Evolutionary conservation across 2,113 vertebrate genomes (phyloP), one percentile per base, ranked within the genome.

Genomic region (Desmodus rotundus): DNA sequence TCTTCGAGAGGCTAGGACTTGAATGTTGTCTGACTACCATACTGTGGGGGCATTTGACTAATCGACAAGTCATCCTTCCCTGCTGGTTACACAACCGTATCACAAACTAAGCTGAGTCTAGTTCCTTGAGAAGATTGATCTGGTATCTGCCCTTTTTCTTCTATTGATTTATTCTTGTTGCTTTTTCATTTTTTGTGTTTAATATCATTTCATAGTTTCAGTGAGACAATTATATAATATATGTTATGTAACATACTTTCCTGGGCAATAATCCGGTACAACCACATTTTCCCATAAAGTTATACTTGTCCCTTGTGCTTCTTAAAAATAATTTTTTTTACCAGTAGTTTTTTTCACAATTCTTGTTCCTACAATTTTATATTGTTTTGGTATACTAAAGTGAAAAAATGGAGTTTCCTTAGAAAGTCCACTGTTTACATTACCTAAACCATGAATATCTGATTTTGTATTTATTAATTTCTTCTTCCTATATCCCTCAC

Each of bases 201-300:
- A 92, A 74, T 82, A 70, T 45, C 15, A 56, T 76, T 83, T 70
- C 45, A 19, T 54, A 47, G 47, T 86, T 92, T 96, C 81, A 95
- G 93, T 58, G 54, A 54, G 31, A 50, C 2, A 52, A 70, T 65
- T 72, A 72, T 24, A 3, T 81, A 45, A 31, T 36, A 67, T 54
- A 16, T 61, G 61, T 52, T n/a, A 73, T 19, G 4, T 70, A 80
- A 81, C 38, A 70, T n/a, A 26, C 56, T 77, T 95, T 87, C 17
- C 47, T 93, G 12, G 12, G 47, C 47, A 91, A 68, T 83, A 41
- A 70, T 33, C 3, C 14, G 50, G 11, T 20, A 14, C 7, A 88
- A 45, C 33, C n/a, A 24, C 33, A 83, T 85, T 78, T 93, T 91
- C 28, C n/a, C 94, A 43, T 68, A 36, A 58, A 82, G 41, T 87